phyloP scores from a whole-genome alignment of 2,888 invertebrate species.

The Sabellastarte sp. region DNA sequence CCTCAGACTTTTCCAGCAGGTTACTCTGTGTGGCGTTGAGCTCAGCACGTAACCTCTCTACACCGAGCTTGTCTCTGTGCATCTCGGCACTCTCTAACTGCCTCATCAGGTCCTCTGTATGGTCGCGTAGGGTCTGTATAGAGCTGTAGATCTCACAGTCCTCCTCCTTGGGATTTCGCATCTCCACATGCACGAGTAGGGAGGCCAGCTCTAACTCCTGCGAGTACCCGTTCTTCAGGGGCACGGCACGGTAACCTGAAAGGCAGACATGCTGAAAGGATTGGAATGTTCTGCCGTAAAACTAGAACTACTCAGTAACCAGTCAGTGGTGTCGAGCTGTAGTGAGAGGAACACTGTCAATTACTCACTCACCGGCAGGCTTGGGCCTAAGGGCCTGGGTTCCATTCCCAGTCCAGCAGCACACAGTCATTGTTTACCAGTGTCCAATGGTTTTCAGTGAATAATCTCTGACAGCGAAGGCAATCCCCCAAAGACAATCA shows the following conservation, averaged over 20 bases:
- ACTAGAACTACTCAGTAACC: no score
- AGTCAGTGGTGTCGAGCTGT: no score
- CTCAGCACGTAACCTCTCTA: slow-evolving; percentile 33
- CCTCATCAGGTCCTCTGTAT: slow-evolving; percentile 41
- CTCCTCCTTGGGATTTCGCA: slow-evolving; percentile 63
- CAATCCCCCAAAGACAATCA: no score
- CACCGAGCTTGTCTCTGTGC: slow-evolving; percentile 32
- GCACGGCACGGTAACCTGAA: slow-evolving; percentile 84
- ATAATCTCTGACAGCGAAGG: no score
- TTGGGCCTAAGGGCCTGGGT: no score
- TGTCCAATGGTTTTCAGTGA: no score
- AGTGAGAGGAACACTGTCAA: no score
- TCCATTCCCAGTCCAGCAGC: no score
- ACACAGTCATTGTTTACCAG: no score
- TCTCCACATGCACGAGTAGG: slow-evolving; percentile 77
- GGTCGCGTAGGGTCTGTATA: slow-evolving; percentile 52
- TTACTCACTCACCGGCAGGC: no score
- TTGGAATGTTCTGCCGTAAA: background rate
- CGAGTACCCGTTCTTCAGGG: slow-evolving; percentile 83
- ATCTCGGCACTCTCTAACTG: slow-evolving; percentile 42
- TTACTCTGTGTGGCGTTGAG: slow-evolving; percentile 39
- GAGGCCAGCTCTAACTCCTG: slow-evolving; percentile 91
- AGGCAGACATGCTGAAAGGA: background rate
- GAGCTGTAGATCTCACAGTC: slow-evolving; percentile 54
- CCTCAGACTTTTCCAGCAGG: slow-evolving; percentile 47